Percentiles rank a stretch among this genome's conserved stretches.
Conservation (phyloP, 1,140 invertebrate genomes). For the Spodoptera litura region DNA sequence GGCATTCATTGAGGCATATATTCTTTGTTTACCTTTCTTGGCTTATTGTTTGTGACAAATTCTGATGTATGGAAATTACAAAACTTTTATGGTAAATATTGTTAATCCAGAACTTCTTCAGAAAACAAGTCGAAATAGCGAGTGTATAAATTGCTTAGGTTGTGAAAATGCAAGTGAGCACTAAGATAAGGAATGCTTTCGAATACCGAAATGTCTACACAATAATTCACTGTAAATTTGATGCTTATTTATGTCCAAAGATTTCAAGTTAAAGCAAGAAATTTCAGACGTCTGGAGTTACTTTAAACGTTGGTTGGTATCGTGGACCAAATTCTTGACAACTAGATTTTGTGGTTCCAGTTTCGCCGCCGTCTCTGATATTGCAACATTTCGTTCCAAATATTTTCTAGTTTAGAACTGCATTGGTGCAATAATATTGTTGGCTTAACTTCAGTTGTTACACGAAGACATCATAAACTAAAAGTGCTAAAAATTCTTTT, state of each 20-base stretch:
- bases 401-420: slow-evolving; percentile 4
- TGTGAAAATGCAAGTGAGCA: neutral
- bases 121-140: too few species aligned
- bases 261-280: neutral
- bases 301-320: slow-evolving; percentile 5
- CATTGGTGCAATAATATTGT: neutral
- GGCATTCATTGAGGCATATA: slow-evolving; percentile 32
- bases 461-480: too few species aligned
- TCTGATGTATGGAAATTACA: neutral
- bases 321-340: slow-evolving; percentile 36
- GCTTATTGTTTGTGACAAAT: slow-evolving; percentile 1
- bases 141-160: too few species aligned
- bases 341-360: slow-evolving; percentile 21
- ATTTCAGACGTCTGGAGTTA: neutral
- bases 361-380: neutral
- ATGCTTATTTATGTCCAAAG: slow-evolving; percentile 16
- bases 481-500: too few species aligned
- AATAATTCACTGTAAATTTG: slow-evolving; percentile 6
- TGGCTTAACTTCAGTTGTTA: neutral
- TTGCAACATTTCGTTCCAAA: slow-evolving; percentile 24
- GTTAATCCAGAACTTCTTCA: too few species aligned
- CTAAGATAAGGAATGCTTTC: too few species aligned
- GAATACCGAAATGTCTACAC: neutral
- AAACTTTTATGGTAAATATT: too few species aligned
- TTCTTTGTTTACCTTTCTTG: slow-evolving; percentile 2